phyloP scores from a whole-genome alignment of 2,797 vertebrate species.

The Betta splendens region DNA sequence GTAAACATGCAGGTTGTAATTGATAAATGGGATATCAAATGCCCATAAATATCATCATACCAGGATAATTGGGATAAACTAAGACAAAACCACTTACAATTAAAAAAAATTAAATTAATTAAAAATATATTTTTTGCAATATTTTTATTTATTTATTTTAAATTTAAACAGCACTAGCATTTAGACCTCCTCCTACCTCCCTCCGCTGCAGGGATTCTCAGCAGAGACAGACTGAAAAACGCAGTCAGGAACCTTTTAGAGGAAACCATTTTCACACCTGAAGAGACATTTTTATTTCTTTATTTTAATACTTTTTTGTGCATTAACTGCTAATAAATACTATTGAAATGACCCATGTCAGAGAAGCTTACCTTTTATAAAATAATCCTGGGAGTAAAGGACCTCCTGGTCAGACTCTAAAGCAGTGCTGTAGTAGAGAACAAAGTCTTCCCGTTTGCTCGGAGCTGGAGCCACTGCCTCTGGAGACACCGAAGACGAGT shows the following conservation, averaged over 20 bases:
- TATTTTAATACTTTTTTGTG: not conserved
- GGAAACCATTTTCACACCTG: constrained; percentile 56
- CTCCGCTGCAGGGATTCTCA: constrained; percentile 21
- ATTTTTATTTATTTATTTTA: too few species aligned
- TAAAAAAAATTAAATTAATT: too few species aligned
- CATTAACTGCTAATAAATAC: not conserved
- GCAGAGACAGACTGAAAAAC: constrained; percentile 44
- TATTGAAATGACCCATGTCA: not conserved
- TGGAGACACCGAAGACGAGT: not conserved
- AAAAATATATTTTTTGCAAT: too few species aligned
- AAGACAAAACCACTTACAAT: too few species aligned
- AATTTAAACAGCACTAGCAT: too few species aligned
- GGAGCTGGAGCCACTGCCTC: constrained; percentile 10
- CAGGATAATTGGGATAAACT: too few species aligned
- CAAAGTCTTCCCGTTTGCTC: not conserved
- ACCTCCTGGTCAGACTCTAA: not conserved
- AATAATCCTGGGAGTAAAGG: not conserved
- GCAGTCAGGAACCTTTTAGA: constrained; percentile 11
- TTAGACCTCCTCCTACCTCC: constrained; percentile 42
- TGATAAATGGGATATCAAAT: too few species aligned
- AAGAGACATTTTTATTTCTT: not conserved
- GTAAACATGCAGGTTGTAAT: too few species aligned
- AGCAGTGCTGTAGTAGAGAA: not conserved
- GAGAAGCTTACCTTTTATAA: constrained; percentile 31
- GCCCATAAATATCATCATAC: too few species aligned